Conservation (phyloP, 1,140 invertebrate genomes). For the Danaus melanippus region DNA sequence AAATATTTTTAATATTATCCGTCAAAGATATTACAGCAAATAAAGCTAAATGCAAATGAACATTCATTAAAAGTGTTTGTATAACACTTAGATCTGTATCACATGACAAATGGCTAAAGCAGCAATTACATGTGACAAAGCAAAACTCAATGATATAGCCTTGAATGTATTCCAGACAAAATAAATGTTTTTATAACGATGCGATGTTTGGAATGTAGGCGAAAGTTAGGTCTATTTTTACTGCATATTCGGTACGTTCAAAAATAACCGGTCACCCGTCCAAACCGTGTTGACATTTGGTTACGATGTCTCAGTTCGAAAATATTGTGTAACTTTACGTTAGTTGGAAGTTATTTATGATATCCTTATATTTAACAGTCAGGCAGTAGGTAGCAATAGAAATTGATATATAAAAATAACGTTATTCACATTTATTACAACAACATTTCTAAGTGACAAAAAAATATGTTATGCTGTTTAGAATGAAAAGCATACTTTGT, state of each 20-base stretch:
- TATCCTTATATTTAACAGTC: neutral
- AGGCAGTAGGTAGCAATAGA: neutral
- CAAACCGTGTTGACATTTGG: constrained; percentile 15
- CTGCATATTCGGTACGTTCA: constrained; percentile 13
- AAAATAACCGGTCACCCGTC: constrained; percentile 14
- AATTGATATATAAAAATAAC: constrained; percentile 5
- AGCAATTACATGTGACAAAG: too few species aligned
- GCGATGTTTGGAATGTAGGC: too few species aligned
- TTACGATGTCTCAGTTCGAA: constrained; percentile 5
- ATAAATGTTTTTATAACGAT: too few species aligned
- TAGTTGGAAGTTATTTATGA: neutral
- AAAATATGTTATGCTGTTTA: neutral
- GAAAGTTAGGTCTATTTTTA: constrained; percentile 12
- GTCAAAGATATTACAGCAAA: too few species aligned
- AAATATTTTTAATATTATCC: too few species aligned
- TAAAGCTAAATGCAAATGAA: too few species aligned
- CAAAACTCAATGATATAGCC: too few species aligned
- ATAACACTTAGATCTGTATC: too few species aligned
- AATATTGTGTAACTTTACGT: neutral
- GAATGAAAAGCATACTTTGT: too few species aligned
- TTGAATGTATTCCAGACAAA: too few species aligned
- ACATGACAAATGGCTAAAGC: too few species aligned
- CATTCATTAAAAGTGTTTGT: too few species aligned
- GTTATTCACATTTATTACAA: constrained; percentile 7
- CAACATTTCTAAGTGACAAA: constrained; percentile 4